Percentiles rank a stretch among this genome's conserved stretches.
These are phyloP conservation scores for Hassar affinis DNA, from an alignment of 2,113 vertebrate genomes.

Conservation along the genomic window DNA sequence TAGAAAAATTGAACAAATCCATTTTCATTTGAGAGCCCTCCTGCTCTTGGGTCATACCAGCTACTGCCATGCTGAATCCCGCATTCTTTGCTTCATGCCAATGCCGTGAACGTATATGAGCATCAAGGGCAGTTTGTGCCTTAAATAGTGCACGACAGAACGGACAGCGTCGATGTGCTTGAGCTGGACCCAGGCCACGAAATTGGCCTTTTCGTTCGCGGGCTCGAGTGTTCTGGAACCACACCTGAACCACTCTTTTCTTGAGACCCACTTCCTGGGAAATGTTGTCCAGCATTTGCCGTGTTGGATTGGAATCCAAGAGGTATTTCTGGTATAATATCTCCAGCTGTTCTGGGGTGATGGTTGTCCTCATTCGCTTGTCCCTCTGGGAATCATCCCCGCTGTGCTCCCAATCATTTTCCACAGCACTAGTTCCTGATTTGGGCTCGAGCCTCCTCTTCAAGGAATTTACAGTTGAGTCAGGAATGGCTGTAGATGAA, in stretches of 20 bases:
- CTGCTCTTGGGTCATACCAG: conserved; percentile 81
- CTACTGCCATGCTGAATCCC: conserved; percentile 86
- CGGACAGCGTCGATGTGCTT: conserved; percentile 92
- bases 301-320: conserved; percentile 94
- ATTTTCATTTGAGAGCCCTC: conserved; percentile 73
- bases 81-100: conserved; percentile 96
- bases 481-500: conserved; percentile 81
- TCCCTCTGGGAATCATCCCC: conserved; percentile 92
- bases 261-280: conserved; percentile 95
- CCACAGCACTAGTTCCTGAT: conserved; percentile 81
- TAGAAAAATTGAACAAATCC: conserved; percentile 77
- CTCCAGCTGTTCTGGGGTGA: conserved; percentile 96
- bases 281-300: conserved; percentile 96
- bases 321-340: conserved; percentile 97
- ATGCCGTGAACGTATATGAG: conserved; percentile 95
- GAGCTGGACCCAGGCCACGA: conserved; percentile 87
- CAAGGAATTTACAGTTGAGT: conserved; percentile 81
- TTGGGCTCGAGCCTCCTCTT: conserved; percentile 91
- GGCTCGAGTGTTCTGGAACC: conserved; percentile 98
- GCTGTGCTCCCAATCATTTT: conserved; percentile 78
- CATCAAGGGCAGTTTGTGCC: conserved; percentile 94
- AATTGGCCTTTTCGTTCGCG: conserved; percentile 98
- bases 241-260: conserved; percentile 97
- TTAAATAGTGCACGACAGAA: conserved; percentile 98
- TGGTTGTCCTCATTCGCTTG: conserved; percentile 95